A percentile compares a stretch with the other conserved stretches of the same genome.
These are phyloP conservation scores for Sylvietta virens DNA, from an alignment of 2,113 vertebrate species.

Conservation along the genomic window DNA sequence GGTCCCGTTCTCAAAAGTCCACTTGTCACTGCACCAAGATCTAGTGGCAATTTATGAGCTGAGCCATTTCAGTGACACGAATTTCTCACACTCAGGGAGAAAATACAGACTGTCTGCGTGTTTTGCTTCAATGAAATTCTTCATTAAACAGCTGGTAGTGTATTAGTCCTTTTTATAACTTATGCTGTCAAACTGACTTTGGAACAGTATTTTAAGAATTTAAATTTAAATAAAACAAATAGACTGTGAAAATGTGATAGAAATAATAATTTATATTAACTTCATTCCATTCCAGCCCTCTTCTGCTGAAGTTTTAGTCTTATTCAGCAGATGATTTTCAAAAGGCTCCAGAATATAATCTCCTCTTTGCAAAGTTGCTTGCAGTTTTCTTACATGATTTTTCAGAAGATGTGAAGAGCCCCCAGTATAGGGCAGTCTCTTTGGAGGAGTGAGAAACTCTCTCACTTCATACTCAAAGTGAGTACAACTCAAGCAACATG, in stretches of 20 bases:
- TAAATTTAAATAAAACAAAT: not conserved
- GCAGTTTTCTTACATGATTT: not conserved
- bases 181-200: not conserved
- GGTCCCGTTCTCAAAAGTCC: not conserved
- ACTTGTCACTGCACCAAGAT: not conserved
- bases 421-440: not conserved
- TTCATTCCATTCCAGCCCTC: not conserved
- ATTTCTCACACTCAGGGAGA: not conserved
- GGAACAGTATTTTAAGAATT: not conserved
- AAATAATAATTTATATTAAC: not conserved
- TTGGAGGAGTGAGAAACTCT: not conserved
- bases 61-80: rapidly evolving
- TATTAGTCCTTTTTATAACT: not conserved
- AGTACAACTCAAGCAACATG: not conserved
- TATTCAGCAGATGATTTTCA: not conserved
- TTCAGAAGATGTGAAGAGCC: not conserved
- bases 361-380: not conserved
- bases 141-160: not conserved
- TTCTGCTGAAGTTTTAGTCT: not conserved
- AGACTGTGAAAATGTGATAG: not conserved
- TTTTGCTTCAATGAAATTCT: not conserved
- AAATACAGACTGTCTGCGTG: not conserved
- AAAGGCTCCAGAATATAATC: not conserved
- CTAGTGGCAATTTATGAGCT: not conserved
- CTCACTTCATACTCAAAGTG: not conserved